Conservation (phyloP, 2,797 vertebrate species). For the Darevskia nairensis region DNA sequence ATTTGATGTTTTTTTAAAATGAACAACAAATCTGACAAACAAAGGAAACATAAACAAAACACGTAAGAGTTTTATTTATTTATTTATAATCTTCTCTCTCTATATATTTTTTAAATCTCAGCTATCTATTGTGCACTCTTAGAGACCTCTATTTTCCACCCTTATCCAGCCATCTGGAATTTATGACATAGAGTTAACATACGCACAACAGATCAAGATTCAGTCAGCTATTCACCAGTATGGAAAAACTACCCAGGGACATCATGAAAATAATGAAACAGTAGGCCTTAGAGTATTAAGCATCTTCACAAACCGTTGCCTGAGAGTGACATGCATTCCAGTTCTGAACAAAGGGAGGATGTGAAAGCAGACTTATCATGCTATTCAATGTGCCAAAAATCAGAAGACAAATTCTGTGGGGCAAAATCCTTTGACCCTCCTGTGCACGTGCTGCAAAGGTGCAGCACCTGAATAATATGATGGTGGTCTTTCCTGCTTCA, state of each 20-base stretch:
- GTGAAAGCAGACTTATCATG: constrained; percentile 5
- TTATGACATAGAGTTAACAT: background rate
- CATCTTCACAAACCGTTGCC: constrained; percentile 21
- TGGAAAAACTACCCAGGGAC: constrained; percentile 8
- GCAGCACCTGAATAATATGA: background rate
- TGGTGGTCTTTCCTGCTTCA: background rate
- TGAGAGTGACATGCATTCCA: background rate
- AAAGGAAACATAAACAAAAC: constrained; percentile 41
- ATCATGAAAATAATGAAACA: background rate
- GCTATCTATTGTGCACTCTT: background rate
- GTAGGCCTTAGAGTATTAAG: background rate
- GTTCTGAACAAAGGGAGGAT: background rate
- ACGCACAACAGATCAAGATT: background rate
- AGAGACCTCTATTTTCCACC: background rate
- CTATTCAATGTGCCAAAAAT: background rate
- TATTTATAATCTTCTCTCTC: too few species aligned
- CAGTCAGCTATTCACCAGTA: background rate
- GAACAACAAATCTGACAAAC: constrained; percentile 55
- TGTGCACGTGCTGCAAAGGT: background rate
- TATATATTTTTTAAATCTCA: background rate
- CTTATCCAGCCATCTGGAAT: constrained; percentile 9
- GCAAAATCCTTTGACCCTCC: background rate
- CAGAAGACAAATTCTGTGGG: background rate
- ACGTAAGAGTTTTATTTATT: background rate
- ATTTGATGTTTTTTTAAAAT: constrained; percentile 58